phyloP scores from a whole-genome alignment of 1,140 invertebrate species.

The Drosophila willistoni region DNA sequence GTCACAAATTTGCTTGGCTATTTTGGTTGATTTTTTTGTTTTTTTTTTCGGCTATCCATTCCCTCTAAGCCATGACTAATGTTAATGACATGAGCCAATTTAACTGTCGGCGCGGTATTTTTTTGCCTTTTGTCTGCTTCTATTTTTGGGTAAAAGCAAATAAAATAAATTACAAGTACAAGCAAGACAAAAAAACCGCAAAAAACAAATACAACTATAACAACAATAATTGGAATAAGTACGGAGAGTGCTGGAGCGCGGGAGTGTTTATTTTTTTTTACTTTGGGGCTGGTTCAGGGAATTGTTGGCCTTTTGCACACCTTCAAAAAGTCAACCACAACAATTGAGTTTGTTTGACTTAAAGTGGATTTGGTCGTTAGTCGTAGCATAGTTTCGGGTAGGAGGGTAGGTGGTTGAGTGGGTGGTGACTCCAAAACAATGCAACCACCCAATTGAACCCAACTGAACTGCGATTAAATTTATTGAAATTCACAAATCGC shows the following conservation, averaged over 20 bases:
- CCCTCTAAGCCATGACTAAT: conserved; percentile 63
- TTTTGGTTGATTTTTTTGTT: background rate
- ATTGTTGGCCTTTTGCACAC: conserved; percentile 34
- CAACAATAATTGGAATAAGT: conserved; percentile 2
- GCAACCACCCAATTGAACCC: conserved; percentile 15
- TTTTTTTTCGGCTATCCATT: conserved; percentile 5
- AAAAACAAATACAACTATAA: conserved; percentile 22
- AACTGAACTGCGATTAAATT: conserved; percentile 21
- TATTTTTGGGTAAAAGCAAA: conserved; percentile 45
- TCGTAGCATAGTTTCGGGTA: conserved; percentile 14
- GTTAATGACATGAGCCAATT: conserved; percentile 56
- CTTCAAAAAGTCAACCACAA: conserved; percentile 36
- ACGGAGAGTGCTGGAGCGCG: background rate
- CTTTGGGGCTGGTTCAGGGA: background rate
- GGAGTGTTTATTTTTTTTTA: background rate
- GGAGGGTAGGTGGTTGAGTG: background rate
- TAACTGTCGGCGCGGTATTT: conserved; percentile 47
- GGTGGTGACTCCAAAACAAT: background rate
- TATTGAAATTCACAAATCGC: conserved; percentile 2
- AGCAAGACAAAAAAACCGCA: conserved; percentile 36
- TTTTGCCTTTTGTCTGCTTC: conserved; percentile 14
- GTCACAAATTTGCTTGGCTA: conserved; percentile 18
- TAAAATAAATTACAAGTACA: conserved; percentile 56
- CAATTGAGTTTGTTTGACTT: conserved; percentile 41
- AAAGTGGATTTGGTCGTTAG: conserved; percentile 50